These are phyloP conservation scores for Portunus trituberculatus DNA, from an alignment of 1,140 invertebrate species.

Conservation along the genomic window DNA sequence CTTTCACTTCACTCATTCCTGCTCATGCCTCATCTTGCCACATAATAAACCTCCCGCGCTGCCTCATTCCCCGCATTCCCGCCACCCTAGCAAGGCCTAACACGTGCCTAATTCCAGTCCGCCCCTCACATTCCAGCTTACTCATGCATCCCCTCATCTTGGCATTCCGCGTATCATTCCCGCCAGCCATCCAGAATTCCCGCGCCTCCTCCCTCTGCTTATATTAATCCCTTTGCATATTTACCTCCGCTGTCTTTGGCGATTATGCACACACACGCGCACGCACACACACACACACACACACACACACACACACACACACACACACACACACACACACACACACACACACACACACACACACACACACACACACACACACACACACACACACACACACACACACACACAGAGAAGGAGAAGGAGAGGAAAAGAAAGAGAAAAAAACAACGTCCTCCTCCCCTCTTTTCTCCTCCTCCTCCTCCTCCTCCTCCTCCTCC, in stretches of 20 bases:
- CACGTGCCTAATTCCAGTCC: background rate
- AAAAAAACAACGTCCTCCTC: background rate
- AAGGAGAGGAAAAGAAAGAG: too few species aligned
- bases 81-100: background rate
- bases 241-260: background rate
- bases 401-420: too few species aligned
- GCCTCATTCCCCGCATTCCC: background rate
- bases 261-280: background rate
- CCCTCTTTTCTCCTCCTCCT: background rate
- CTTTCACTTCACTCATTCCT: background rate
- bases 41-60: background rate
- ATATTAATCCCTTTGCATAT: slow-evolving; percentile 7
- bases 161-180: background rate
- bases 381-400: too few species aligned
- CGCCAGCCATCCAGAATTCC: background rate
- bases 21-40: background rate
- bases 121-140: slow-evolving; percentile 7
- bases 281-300: too few species aligned
- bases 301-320: too few species aligned
- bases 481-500: background rate
- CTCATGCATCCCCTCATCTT: background rate
- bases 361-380: too few species aligned
- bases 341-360: too few species aligned
- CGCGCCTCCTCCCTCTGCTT: background rate
- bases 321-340: too few species aligned